Evolutionary conservation across 2,113 vertebrate species (phyloP).

Genomic region (Thunnus maccoyii): DNA sequence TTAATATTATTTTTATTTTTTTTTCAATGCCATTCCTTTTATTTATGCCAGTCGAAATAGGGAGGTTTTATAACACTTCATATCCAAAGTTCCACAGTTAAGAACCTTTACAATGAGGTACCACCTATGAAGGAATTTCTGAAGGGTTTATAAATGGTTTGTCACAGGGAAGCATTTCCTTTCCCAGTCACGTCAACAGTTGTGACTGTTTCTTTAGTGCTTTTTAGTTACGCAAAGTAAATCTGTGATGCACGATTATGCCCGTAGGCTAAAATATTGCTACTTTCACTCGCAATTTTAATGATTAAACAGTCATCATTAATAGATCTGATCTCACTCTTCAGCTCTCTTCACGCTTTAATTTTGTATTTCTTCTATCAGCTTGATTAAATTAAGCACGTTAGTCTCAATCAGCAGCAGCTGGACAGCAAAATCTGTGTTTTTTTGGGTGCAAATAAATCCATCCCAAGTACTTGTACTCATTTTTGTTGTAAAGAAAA

Average conservation of each 20-base stretch:
- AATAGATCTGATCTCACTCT: too few species aligned
- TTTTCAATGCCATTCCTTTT: slow-evolving; percentile 93
- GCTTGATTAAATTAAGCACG: neutral
- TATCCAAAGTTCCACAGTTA: slow-evolving; percentile 83
- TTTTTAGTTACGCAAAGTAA: neutral
- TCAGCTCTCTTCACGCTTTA: neutral
- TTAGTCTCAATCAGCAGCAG: neutral
- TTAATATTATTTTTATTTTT: slow-evolving; percentile 81
- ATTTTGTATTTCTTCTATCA: neutral
- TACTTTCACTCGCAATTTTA: too few species aligned
- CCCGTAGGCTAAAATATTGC: too few species aligned
- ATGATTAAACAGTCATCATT: too few species aligned
- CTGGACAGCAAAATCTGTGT: neutral
- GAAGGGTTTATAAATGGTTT: slow-evolving; percentile 77
- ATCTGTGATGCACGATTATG: neutral
- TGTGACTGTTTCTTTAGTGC: neutral
- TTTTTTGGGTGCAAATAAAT: neutral
- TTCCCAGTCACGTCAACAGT: neutral
- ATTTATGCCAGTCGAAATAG: slow-evolving; percentile 88
- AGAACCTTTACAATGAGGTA: slow-evolving; percentile 75
- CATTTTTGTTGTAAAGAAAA: neutral
- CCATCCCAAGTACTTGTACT: too few species aligned
- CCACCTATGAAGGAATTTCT: slow-evolving; percentile 71
- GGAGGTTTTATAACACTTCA: slow-evolving; percentile 87
- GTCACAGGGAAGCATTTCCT: neutral